Evolutionary conservation across 2,113 vertebrate species (phyloP).

Genomic region (Albula glossodonta): DNA sequence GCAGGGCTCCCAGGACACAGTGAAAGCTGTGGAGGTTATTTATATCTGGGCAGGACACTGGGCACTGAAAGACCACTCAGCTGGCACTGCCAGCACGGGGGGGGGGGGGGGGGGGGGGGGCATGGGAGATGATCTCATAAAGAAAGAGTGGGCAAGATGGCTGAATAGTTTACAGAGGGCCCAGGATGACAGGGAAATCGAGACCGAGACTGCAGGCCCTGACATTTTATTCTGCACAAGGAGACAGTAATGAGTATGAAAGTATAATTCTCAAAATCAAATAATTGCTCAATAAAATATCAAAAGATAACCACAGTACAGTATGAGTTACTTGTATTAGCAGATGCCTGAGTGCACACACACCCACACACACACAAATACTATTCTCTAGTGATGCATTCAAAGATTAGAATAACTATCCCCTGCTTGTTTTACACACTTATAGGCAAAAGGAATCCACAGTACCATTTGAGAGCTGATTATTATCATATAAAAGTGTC

Average conservation of each 20-base stretch:
- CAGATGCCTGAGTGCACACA: not conserved
- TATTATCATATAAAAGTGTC: not conserved
- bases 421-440: not conserved
- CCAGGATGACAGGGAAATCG: not conserved
- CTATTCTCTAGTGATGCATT: no score
- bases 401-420: not conserved
- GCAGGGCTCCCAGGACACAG: constrained; percentile 61
- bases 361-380: not conserved
- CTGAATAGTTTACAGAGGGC: not conserved
- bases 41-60: constrained; percentile 64
- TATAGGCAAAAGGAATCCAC: not conserved
- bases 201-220: not conserved
- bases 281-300: no score
- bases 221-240: no score
- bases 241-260: not conserved
- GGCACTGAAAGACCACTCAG: constrained; percentile 56
- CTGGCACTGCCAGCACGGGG: constrained; percentile 54
- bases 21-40: constrained; percentile 60
- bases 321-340: no score
- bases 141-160: not conserved
- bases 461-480: not conserved
- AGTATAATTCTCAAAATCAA: not conserved
- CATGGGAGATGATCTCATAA: not conserved
- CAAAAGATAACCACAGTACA: not conserved
- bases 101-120: constrained; percentile 31